Percentiles rank a stretch among this genome's conserved stretches.
These are phyloP conservation scores for Oxygymnocypris stewartii DNA, from an alignment of 2,113 vertebrate species.

Conservation along the genomic window DNA sequence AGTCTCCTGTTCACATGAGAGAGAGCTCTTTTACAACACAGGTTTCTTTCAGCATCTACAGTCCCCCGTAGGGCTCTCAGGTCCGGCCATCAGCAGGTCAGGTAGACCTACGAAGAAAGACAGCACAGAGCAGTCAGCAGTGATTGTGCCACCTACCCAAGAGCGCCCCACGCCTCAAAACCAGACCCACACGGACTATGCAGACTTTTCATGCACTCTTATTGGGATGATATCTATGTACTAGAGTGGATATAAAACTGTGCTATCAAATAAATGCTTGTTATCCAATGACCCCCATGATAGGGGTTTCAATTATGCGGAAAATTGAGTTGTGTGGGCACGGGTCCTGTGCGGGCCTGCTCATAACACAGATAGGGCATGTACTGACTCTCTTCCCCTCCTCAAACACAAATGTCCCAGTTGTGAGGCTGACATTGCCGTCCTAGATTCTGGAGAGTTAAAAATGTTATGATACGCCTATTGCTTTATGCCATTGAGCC, in stretches of 20 bases:
- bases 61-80: neutral
- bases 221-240: neutral
- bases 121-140: constrained; percentile 8
- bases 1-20: neutral
- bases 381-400: neutral
- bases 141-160: neutral
- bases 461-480: neutral
- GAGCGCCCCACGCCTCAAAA: neutral
- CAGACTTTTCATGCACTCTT: neutral
- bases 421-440: neutral
- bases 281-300: neutral
- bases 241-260: neutral
- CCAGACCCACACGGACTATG: neutral
- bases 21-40: constrained; percentile 22
- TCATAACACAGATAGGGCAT: neutral
- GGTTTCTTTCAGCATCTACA: constrained; percentile 23
- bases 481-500: constrained; percentile 9
- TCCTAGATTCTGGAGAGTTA: neutral
- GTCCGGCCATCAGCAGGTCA: constrained; percentile 14
- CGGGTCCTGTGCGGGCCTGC: neutral
- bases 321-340: neutral
- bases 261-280: neutral
- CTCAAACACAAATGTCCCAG: neutral
- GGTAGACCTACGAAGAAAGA: constrained; percentile 8
- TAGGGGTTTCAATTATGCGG: neutral